These are phyloP conservation scores for Notarius quadriscutis DNA, from an alignment of 2,113 vertebrate genomes.

Conservation along the genomic window DNA sequence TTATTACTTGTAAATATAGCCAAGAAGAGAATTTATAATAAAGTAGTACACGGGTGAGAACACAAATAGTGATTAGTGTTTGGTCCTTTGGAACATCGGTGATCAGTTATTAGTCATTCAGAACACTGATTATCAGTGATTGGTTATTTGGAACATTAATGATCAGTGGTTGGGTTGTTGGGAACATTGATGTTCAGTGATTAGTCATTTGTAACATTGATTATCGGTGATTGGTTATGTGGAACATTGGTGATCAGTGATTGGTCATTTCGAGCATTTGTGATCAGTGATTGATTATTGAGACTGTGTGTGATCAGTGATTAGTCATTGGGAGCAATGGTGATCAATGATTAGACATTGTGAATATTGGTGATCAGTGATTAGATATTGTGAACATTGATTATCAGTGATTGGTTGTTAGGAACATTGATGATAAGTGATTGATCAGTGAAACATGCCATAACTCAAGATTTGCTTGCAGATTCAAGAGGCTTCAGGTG, in stretches of 20 bases:
- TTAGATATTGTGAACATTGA: neutral
- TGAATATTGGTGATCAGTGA: neutral
- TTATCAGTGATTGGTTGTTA: neutral
- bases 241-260: neutral
- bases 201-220: too few relatives aligned
- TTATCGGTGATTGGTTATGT: neutral
- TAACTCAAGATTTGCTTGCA: neutral
- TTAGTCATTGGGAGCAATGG: neutral
- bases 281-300: neutral
- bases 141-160: neutral
- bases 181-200: too few relatives aligned
- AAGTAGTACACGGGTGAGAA: too few relatives aligned
- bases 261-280: neutral
- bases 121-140: too few relatives aligned
- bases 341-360: neutral
- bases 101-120: too few relatives aligned
- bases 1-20: neutral
- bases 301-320: neutral
- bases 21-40: too few relatives aligned
- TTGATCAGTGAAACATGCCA: neutral
- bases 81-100: too few relatives aligned
- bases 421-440: neutral
- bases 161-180: neutral
- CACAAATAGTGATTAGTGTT: too few relatives aligned
- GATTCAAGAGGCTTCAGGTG: neutral